Conservation (phyloP, 30 jellyfish, hydroid and myxozoan species). For the Clytia hemisphaerica region DNA sequence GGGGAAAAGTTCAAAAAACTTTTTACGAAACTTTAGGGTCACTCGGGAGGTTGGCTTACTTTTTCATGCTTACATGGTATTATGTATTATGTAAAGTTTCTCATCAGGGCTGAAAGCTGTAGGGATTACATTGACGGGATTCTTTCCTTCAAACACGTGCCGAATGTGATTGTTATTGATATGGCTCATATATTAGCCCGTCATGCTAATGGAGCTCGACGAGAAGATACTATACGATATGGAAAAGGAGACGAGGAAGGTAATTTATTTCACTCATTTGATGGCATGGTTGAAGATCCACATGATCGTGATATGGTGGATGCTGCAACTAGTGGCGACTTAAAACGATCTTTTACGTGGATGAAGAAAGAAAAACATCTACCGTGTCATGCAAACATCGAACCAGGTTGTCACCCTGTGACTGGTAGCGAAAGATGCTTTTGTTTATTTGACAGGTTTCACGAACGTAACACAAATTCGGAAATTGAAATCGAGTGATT, state of each 20-base stretch:
- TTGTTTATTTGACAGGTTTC: constrained; percentile 40
- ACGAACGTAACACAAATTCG: constrained; percentile 12
- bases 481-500: constrained; percentile 32
- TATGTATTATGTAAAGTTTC: constrained; percentile 27
- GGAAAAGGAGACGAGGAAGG: constrained; percentile 18
- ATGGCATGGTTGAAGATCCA: constrained; percentile 32
- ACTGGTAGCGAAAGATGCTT: constrained; percentile 23
- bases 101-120: constrained; percentile 42
- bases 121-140: constrained; percentile 37
- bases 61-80: constrained; percentile 39
- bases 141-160: constrained; percentile 25
- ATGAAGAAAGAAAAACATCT: not conserved
- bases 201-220: constrained; percentile 3
- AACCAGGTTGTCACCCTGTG: constrained; percentile 23
- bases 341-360: constrained; percentile 43
- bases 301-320: not conserved
- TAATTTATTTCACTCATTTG: constrained; percentile 27
- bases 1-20: constrained; percentile 14
- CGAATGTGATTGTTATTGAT: constrained; percentile 32
- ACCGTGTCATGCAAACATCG: not conserved
- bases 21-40: constrained; percentile 28
- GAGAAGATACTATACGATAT: not conserved
- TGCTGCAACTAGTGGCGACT: constrained; percentile 13
- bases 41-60: constrained; percentile 50
- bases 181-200: constrained; percentile 56